These are phyloP conservation scores for Oryctes rhinoceros DNA, from an alignment of 1,140 invertebrate species.

Conservation along the genomic window DNA sequence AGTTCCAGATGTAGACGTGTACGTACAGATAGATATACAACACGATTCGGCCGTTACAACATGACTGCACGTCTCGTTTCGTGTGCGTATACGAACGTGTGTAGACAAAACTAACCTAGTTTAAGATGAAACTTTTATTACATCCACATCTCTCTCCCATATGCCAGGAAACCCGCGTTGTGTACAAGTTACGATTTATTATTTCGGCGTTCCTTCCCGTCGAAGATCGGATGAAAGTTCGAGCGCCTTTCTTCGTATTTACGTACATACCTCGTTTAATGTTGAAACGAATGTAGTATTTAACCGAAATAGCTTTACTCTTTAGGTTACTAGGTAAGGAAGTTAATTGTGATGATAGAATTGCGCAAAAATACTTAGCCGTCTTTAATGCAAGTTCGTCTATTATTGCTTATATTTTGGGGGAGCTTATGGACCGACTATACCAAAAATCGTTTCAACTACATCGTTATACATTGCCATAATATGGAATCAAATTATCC, in stretches of 20 bases:
- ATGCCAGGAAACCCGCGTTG: conserved; percentile 21
- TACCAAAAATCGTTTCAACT: too few species aligned
- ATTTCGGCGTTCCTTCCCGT: background rate
- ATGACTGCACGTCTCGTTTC: background rate
- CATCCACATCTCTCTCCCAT: conserved; percentile 20
- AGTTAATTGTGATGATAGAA: too few species aligned
- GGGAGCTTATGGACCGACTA: too few species aligned
- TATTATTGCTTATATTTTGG: too few species aligned
- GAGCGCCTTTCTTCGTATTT: background rate
- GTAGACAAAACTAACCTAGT: conserved; percentile 40
- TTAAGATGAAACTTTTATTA: conserved; percentile 29
- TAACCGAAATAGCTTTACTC: too few species aligned
- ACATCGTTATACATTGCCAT: too few species aligned
- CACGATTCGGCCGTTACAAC: background rate
- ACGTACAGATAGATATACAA: conserved; percentile 3
- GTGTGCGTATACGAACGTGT: background rate
- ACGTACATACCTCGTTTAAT: background rate
- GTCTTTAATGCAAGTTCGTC: too few species aligned
- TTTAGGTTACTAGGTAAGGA: too few species aligned
- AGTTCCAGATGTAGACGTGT: conserved; percentile 24
- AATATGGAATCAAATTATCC: too few species aligned
- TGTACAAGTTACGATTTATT: conserved; percentile 16
- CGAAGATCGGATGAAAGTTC: background rate
- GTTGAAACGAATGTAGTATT: background rate
- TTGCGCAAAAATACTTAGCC: too few species aligned